Conservation (phyloP, 2,797 vertebrate species). For the Syngnathus acus region DNA sequence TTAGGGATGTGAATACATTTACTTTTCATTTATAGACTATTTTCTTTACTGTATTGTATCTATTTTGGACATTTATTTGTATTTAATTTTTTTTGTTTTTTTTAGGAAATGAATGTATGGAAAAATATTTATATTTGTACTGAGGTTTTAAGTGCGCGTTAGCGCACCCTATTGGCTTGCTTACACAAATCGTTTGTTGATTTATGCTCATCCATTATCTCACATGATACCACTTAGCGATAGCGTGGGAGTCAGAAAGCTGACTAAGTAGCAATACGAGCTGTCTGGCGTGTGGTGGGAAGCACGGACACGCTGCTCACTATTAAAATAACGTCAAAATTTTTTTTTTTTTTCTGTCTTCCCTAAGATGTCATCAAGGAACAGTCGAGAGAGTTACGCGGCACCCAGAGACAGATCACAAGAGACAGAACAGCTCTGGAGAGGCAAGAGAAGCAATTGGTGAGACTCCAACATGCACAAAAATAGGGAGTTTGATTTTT, state of each 20-base stretch:
- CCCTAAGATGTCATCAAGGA: slow-evolving; percentile 90
- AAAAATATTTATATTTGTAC: neutral
- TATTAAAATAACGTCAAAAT: too few relatives aligned
- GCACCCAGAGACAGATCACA: slow-evolving; percentile 93
- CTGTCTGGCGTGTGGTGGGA: neutral
- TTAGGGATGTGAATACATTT: neutral
- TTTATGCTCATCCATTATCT: slow-evolving; percentile 28
- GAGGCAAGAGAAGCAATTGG: slow-evolving; percentile 97
- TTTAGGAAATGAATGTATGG: neutral
- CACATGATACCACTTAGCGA: slow-evolving; percentile 28
- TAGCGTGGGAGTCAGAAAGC: slow-evolving; percentile 2
- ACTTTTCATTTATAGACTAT: neutral
- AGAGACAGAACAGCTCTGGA: slow-evolving; percentile 89
- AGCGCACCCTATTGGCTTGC: neutral
- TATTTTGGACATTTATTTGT: neutral
- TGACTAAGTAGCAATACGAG: slow-evolving; percentile 10
- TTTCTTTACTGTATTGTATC: neutral
- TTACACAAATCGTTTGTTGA: slow-evolving; percentile 23
- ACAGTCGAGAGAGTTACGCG: slow-evolving; percentile 87
- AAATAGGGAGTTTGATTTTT: slow-evolving; percentile 2
- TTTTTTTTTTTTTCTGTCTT: neutral
- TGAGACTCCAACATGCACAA: slow-evolving; percentile 54
- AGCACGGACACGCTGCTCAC: neutral
- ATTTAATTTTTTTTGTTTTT: neutral
- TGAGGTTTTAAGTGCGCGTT: neutral